Conservation (phyloP, 23 tunicate species). For the Styela clava region DNA sequence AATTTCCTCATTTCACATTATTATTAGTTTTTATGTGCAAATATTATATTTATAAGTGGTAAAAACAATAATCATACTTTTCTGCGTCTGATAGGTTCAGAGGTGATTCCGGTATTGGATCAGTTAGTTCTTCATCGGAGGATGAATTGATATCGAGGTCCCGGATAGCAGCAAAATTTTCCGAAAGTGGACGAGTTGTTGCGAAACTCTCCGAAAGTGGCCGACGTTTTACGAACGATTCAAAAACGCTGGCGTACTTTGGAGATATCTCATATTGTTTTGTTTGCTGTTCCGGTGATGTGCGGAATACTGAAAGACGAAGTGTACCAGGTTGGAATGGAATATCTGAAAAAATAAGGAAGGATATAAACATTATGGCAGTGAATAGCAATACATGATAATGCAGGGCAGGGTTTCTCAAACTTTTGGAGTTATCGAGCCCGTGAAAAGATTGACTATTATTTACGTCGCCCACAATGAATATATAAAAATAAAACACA, state of each 20-base stretch:
- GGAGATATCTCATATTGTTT: not conserved
- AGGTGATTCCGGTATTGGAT: conserved; percentile 55
- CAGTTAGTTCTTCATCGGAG: conserved; percentile 80
- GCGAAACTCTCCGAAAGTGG: conserved; percentile 25
- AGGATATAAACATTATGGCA: no score
- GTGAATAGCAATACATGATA: no score
- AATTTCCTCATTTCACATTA: no score
- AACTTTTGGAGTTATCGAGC: no score
- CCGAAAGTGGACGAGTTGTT: not conserved
- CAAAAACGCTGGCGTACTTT: conserved; percentile 1
- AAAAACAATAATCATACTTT: no score
- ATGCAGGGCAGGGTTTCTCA: no score
- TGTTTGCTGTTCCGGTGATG: not conserved
- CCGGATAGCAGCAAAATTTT: not conserved
- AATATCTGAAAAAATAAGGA: conserved; percentile 25
- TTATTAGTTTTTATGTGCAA: no score
- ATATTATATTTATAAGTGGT: no score
- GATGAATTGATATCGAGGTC: conserved; percentile 53
- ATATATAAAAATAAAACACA: no score
- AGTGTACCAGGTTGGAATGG: conserved; percentile 25
- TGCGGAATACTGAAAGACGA: conserved; percentile 14
- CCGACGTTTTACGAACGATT: conserved; percentile 13
- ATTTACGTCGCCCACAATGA: no score
- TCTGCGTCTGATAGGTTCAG: conserved; percentile 81
- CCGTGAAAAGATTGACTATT: no score